Evolutionary conservation across 1,140 invertebrate genomes (phyloP).

Genomic region (Tigriopus japonicus): DNA sequence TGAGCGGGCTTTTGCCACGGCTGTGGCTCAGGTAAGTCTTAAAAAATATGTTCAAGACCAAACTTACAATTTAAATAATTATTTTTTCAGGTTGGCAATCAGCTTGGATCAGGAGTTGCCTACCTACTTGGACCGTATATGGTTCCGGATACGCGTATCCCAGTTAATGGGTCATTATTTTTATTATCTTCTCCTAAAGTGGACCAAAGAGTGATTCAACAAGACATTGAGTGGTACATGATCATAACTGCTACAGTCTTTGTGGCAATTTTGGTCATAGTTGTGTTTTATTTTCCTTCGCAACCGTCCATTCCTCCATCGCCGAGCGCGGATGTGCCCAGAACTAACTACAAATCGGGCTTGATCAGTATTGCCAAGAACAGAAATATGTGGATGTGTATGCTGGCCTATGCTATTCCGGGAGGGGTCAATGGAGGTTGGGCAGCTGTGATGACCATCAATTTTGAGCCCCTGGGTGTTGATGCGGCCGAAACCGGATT

Average conservation of each 20-base stretch:
- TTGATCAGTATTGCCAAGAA: neutral
- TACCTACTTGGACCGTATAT: neutral
- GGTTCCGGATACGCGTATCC: neutral
- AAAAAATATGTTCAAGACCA: too few relatives aligned
- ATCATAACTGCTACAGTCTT: neutral
- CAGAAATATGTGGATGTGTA: neutral
- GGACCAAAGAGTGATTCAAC: neutral
- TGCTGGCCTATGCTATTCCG: neutral
- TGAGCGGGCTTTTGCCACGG: constrained; percentile 23
- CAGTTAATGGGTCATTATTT: neutral
- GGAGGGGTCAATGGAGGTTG: neutral
- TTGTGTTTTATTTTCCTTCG: neutral
- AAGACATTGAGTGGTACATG: neutral
- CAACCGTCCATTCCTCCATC: neutral
- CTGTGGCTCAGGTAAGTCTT: neutral
- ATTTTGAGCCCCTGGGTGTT: neutral
- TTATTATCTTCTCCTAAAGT: neutral
- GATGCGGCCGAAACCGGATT: neutral
- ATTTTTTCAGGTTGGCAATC: neutral
- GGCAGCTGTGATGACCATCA: neutral
- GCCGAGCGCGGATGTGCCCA: neutral
- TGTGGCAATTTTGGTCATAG: neutral
- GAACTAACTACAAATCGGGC: neutral
- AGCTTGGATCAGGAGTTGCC: neutral
- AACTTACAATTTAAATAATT: too few relatives aligned